These are phyloP conservation scores for Leuciscus waleckii DNA, from an alignment of 2,797 vertebrate species.

Conservation along the genomic window DNA sequence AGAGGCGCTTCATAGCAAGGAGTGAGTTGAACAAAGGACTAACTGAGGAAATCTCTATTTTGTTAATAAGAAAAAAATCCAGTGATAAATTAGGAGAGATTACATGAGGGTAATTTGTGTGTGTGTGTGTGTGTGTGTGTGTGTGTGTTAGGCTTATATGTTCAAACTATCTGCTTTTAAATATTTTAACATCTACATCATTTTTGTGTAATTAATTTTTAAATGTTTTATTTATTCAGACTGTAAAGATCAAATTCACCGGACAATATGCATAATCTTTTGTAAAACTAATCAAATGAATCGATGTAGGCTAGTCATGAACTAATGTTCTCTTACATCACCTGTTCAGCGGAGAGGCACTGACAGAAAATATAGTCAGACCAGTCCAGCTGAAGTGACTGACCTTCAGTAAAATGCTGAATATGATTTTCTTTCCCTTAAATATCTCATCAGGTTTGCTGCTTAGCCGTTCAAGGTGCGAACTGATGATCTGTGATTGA, in stretches of 20 bases:
- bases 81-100: not conserved
- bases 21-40: conserved; percentile 49
- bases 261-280: not conserved
- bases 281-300: not conserved
- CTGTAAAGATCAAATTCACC: not conserved
- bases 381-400: not conserved
- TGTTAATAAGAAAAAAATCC: not conserved
- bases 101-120: not conserved
- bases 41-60: not conserved
- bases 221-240: not conserved
- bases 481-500: conserved; percentile 38
- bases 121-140: no score
- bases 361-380: not conserved
- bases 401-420: conserved; percentile 7
- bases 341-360: not conserved
- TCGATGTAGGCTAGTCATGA: not conserved
- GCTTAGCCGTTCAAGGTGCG: conserved; percentile 6
- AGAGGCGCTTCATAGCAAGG: conserved; percentile 49
- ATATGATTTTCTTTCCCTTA: conserved; percentile 13
- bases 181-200: not conserved
- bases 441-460: conserved; percentile 20
- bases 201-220: not conserved
- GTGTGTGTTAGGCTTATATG: not conserved
- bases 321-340: not conserved
- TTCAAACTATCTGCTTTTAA: not conserved